Percentiles rank a stretch among this genome's conserved stretches.
Evolutionary conservation across 2,113 vertebrate genomes (phyloP).

Genomic region (Phodopus roborovskii): DNA sequence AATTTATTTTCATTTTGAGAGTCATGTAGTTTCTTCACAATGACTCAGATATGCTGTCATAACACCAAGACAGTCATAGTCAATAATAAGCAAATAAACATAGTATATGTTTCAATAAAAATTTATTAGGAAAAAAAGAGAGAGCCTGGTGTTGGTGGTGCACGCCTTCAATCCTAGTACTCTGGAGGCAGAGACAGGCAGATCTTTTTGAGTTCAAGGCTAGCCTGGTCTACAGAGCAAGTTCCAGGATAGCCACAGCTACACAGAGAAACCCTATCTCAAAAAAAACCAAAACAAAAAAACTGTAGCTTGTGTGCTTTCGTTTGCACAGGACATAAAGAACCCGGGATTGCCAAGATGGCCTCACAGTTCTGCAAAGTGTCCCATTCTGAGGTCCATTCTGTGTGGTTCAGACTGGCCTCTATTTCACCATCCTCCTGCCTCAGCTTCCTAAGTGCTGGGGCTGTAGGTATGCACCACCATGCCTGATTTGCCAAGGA

Average conservation of each 20-base stretch:
- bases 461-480: not conserved
- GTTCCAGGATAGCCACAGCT: too few relatives aligned
- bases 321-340: not conserved
- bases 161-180: too few relatives aligned
- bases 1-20: not conserved
- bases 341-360: not conserved
- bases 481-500: not conserved
- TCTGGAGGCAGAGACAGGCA: too few relatives aligned
- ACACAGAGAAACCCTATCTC: too few relatives aligned
- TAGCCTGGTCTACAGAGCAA: too few relatives aligned
- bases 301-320: not conserved
- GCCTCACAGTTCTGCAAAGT: not conserved
- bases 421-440: not conserved
- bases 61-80: not conserved
- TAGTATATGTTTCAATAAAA: slow-evolving; percentile 51
- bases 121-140: slow-evolving; percentile 54
- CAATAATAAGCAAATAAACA: not conserved
- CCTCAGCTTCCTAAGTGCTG: not conserved
- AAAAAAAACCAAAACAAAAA: not conserved
- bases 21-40: not conserved
- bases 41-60: not conserved
- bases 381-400: not conserved
- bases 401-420: not conserved
- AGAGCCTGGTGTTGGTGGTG: not conserved
- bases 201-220: too few relatives aligned